Percentiles rank a stretch among this genome's conserved stretches.
These are phyloP conservation scores for Cyclophora punctaria DNA, from an alignment of 2,888 invertebrate species.

Conservation along the genomic window DNA sequence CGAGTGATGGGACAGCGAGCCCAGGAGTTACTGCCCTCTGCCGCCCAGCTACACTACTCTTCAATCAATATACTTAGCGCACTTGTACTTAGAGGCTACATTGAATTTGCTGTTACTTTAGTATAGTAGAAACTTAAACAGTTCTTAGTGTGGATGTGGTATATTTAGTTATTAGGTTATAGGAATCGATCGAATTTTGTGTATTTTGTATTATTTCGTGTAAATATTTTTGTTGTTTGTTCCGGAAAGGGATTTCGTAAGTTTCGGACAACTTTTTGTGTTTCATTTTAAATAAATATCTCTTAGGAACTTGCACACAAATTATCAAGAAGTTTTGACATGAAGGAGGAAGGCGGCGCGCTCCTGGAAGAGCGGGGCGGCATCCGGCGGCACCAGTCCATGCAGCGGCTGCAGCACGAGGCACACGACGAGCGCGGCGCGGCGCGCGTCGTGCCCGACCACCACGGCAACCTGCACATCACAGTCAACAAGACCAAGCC, in stretches of 20 bases:
- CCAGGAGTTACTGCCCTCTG: constrained; percentile 59
- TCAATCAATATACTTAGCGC: constrained; percentile 58
- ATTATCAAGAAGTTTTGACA: constrained; percentile 89
- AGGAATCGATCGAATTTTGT: constrained; percentile 19
- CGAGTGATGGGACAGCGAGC: constrained; percentile 24
- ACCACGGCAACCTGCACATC: constrained; percentile 91
- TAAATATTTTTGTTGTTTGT: constrained; percentile 16
- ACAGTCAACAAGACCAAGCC: constrained; percentile 95
- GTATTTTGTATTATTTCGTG: constrained; percentile 19
- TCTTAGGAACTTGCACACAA: constrained; percentile 90
- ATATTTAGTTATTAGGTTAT: constrained; percentile 47
- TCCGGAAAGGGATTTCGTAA: not conserved
- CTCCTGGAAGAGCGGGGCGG: constrained; percentile 79
- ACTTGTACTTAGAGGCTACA: constrained; percentile 70
- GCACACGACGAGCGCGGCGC: constrained; percentile 67
- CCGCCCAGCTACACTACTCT: constrained; percentile 65
- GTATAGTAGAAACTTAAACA: constrained; percentile 53
- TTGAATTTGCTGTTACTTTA: constrained; percentile 58
- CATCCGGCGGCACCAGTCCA: constrained; percentile 83
- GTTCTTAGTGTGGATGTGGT: constrained; percentile 66
- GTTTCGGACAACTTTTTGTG: not conserved
- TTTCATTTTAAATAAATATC: constrained; percentile 13
- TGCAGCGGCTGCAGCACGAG: constrained; percentile 82
- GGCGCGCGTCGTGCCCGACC: constrained; percentile 85
- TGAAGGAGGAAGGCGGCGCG: constrained; percentile 88